phyloP scores from a whole-genome alignment of 2,113 vertebrate species.

The Porphyrio hochstetteri region DNA sequence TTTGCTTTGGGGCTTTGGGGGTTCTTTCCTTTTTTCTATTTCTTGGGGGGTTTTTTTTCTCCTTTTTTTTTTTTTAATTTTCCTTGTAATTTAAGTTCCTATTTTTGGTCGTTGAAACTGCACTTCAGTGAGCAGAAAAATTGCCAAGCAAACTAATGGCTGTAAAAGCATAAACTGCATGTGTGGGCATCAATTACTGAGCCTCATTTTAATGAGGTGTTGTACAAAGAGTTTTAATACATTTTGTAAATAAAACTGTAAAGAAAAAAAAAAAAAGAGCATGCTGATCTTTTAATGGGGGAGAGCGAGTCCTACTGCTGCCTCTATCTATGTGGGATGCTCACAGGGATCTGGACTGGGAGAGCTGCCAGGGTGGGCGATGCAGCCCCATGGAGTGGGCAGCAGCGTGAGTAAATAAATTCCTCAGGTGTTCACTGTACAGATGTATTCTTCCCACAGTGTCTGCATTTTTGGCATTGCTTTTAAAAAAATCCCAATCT shows the following conservation, averaged over 20 bases:
- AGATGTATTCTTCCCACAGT: not conserved
- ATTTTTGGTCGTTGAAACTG: constrained; percentile 77
- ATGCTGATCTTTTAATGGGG: not conserved
- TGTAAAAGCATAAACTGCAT: constrained; percentile 95
- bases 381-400: not conserved
- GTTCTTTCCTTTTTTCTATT: not conserved
- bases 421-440: not conserved
- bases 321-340: not conserved
- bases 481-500: not conserved
- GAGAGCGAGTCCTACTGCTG: not conserved
- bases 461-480: not conserved
- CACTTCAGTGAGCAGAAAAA: constrained; percentile 87
- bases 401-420: rapidly evolving
- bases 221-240: constrained; percentile 99
- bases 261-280: constrained; percentile 78
- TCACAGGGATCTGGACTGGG: not conserved
- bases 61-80: not conserved
- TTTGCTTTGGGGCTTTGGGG: not conserved
- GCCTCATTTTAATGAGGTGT: constrained; percentile 90
- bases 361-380: not conserved
- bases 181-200: constrained; percentile 89
- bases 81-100: constrained; percentile 67
- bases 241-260: constrained; percentile 99
- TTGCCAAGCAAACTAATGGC: constrained; percentile 88
- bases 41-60: no score